Evolutionary conservation across 2,113 vertebrate genomes (phyloP), one percentile per base, ranked within the genome.

Genomic region (Galbula dea): DNA sequence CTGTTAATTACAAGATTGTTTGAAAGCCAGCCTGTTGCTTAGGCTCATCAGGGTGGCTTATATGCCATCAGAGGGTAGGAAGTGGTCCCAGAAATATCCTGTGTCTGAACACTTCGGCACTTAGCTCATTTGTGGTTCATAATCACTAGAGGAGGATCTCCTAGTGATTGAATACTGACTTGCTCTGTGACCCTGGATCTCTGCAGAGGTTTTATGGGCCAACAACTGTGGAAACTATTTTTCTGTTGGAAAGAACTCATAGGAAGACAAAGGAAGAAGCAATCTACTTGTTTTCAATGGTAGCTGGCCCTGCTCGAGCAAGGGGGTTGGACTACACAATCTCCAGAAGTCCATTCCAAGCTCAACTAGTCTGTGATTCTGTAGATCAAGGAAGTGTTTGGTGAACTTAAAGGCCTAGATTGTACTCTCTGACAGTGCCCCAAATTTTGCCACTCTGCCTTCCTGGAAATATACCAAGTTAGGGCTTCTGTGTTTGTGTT

Each of bases 181-280:
- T 88, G 34, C 5, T n/a, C 34, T 71, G 36, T 87, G 81, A 87
- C 89, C 78, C 85, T 88, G 84, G 36, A 74, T 94, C 74, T 82
- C 62, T 72, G 59, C 48, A 67, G 82, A 78, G 51, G 24, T 52
- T 92, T 85, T 93, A 36, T 72, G 77, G 82, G 65, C 82, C 84
- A 91, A 8, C 72, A 92, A 75, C 86, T 93, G 39, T 88, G 76
- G 86, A 86, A 96, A 84, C 57, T 95, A 55, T 90, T 93, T 92
- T 89, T 63, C 67, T 83, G 4, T 89, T 91, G 86, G 86, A 89
- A 90, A 36, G 37, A 86, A 72, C 65, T 86, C 34, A 20, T 3
- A 82, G 41, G 43, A 89, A 48, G 43, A 86, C 41, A 89, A 75
- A 86, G 41, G 41, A 86, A 88, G 66, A 90, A 90, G 48, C 43